Conservation (phyloP, 2,113 vertebrate genomes). For the Lanius ludovicianus region DNA sequence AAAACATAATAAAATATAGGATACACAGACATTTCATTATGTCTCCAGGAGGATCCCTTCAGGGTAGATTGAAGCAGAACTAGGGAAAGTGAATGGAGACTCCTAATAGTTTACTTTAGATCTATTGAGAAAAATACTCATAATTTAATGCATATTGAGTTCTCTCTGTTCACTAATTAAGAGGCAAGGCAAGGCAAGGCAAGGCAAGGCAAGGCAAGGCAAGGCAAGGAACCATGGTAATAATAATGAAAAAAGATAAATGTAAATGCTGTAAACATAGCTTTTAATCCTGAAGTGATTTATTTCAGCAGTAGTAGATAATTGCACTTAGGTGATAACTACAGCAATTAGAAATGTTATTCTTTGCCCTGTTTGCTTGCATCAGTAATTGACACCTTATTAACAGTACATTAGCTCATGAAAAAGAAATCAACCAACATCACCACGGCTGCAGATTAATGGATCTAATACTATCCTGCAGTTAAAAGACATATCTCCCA, state of each 20-base stretch:
- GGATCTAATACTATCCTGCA: not conserved
- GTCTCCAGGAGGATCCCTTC: not conserved
- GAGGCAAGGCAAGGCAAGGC: not conserved
- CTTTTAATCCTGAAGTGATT: not conserved
- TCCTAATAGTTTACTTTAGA: not conserved
- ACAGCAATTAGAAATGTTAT: not conserved
- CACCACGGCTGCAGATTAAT: not conserved
- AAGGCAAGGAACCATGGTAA: not conserved
- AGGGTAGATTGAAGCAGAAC: not conserved
- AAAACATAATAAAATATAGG: not conserved
- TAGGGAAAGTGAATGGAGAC: not conserved
- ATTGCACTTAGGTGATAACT: slow-evolving; percentile 19
- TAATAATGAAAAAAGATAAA: not conserved
- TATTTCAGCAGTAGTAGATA: slow-evolving; percentile 11
- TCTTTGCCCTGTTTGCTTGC: slow-evolving; percentile 32
- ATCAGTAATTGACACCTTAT: slow-evolving; percentile 30
- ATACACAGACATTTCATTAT: not conserved
- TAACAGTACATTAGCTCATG: slow-evolving; percentile 22
- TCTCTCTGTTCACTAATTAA: not conserved
- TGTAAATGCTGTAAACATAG: not conserved
- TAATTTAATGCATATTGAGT: not conserved
- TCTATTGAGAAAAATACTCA: not conserved
- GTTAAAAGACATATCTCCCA: not conserved
- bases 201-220: not conserved
- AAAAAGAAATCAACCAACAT: not conserved